Evolutionary conservation across 2,888 invertebrate species (phyloP).

Genomic region (Lepetodrilus schrolli): DNA sequence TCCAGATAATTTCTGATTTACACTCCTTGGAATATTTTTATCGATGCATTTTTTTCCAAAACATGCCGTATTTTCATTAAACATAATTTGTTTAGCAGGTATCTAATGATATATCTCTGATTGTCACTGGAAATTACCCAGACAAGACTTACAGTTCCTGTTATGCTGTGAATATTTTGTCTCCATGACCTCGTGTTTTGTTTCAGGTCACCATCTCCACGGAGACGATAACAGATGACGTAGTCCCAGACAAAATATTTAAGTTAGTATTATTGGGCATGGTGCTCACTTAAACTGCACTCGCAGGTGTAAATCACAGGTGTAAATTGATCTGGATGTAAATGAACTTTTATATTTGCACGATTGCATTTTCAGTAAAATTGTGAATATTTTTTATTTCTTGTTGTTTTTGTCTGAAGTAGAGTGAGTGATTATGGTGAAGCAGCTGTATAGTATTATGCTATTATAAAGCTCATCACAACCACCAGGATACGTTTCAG

Average conservation of each 20-base stretch:
- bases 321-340: background rate
- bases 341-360: constrained; percentile 9
- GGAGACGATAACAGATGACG: constrained; percentile 31
- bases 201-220: constrained; percentile 43
- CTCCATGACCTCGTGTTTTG: too few species aligned
- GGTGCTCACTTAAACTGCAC: background rate
- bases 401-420: background rate
- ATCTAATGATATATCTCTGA: too few species aligned
- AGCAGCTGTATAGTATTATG: too few species aligned
- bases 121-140: too few species aligned
- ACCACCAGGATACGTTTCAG: too few species aligned
- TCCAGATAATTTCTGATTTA: background rate
- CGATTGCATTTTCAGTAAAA: background rate
- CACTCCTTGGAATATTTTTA: background rate
- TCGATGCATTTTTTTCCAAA: too few species aligned
- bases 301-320: too few species aligned
- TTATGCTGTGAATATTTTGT: too few species aligned
- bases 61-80: background rate
- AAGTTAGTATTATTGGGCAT: background rate
- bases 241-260: background rate
- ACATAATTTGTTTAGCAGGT: background rate
- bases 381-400: background rate
- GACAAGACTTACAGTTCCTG: background rate
- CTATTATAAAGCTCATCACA: too few species aligned
- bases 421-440: too few species aligned